Conservation (phyloP, 1,140 invertebrate genomes). For the Hormaphis cornu region DNA sequence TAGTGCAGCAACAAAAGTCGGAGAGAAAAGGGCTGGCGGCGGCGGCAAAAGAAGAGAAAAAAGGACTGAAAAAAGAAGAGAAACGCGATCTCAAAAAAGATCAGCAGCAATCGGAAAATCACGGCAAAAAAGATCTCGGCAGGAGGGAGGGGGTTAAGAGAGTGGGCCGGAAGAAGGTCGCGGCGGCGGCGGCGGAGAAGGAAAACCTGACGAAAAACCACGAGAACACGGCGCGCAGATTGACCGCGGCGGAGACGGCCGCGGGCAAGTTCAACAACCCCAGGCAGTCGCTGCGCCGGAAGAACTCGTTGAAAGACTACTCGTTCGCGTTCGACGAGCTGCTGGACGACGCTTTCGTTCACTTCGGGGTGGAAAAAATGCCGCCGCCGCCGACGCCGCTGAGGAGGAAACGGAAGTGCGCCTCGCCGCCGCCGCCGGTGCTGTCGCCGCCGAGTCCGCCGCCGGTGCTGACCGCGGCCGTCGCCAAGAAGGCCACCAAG, state of each 20-base stretch:
- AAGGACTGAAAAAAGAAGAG: slow-evolving; percentile 17
- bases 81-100: neutral
- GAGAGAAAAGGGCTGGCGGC: neutral
- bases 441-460: neutral
- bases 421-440: neutral
- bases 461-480: neutral
- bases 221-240: neutral
- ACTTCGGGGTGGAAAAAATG: neutral
- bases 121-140: neutral
- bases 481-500: neutral
- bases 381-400: neutral
- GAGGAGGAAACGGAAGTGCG: neutral
- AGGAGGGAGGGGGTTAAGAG: neutral
- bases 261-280: neutral
- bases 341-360: neutral
- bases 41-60: neutral
- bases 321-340: slow-evolving; percentile 15
- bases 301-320: slow-evolving; percentile 18
- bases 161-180: neutral
- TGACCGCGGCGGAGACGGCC: neutral
- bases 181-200: neutral
- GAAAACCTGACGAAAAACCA: slow-evolving; percentile 3
- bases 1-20: neutral
- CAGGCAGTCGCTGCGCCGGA: neutral
- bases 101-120: neutral